These are phyloP conservation scores for Archaeoteleia sp. DNA, from an alignment of 2,888 invertebrate genomes.

Conservation along the genomic window DNA sequence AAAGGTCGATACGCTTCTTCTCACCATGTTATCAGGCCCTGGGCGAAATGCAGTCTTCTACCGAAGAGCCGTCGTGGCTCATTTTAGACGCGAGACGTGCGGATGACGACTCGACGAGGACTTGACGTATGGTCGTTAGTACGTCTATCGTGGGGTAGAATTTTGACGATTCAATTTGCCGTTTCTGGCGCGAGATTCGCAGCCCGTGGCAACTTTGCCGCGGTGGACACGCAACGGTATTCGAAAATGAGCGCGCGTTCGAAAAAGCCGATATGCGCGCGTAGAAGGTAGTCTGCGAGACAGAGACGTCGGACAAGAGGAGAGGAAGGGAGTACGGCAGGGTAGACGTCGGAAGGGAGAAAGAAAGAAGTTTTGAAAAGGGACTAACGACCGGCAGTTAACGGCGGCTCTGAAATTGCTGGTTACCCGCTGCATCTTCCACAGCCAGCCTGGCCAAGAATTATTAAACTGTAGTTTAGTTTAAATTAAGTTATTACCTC, in stretches of 20 bases:
- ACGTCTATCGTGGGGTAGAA: slow-evolving; percentile 55
- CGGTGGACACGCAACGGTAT: slow-evolving; percentile 61
- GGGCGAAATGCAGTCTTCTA: slow-evolving; percentile 10
- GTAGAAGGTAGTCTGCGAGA: slow-evolving; percentile 42
- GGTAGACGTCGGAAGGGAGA: slow-evolving; percentile 58
- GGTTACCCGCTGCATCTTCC: slow-evolving; percentile 72
- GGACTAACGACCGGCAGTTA: slow-evolving; percentile 76
- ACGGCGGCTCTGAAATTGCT: slow-evolving; percentile 76
- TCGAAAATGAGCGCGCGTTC: slow-evolving; percentile 66
- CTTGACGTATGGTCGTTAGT: slow-evolving; percentile 60
- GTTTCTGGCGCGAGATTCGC: slow-evolving; percentile 59
- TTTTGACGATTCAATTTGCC: slow-evolving; percentile 73
- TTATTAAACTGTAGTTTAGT: slow-evolving; percentile 76
- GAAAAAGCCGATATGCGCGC: slow-evolving; percentile 46
- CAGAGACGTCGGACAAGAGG: slow-evolving; percentile 36
- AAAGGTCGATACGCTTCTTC: too few species aligned
- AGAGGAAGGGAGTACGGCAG: slow-evolving; percentile 31
- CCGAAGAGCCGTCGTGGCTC: slow-evolving; percentile 1
- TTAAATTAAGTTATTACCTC: slow-evolving; percentile 76
- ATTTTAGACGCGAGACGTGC: slow-evolving; percentile 36
- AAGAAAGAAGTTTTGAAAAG: slow-evolving; percentile 75
- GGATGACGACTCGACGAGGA: slow-evolving; percentile 53
- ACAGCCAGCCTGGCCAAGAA: slow-evolving; percentile 71
- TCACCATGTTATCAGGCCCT: slow-evolving; percentile 8
- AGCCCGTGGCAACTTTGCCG: slow-evolving; percentile 62